phyloP scores from a whole-genome alignment of 2,888 invertebrate genomes.

The Arctia plantaginis region DNA sequence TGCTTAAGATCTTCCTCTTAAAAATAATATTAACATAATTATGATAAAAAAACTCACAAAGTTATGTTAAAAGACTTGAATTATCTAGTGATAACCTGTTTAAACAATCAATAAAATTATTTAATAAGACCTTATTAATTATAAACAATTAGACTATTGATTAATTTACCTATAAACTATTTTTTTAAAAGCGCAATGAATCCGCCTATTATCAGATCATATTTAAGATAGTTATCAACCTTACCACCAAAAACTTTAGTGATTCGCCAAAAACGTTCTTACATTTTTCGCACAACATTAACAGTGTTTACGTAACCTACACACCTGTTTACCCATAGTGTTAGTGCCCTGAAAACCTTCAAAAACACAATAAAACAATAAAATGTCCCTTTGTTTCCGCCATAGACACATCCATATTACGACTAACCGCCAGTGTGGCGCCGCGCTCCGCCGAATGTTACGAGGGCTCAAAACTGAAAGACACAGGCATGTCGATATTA shows the following conservation, averaged over 20 bases:
- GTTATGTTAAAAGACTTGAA: no score
- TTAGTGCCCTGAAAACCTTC: constrained; percentile 14
- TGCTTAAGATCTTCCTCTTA: no score
- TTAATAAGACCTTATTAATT: no score
- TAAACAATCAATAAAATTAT: no score
- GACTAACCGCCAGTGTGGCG: constrained; percentile 54
- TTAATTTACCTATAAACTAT: no score
- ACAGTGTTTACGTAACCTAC: not conserved
- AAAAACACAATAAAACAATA: constrained; percentile 44
- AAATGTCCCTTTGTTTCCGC: constrained; percentile 22
- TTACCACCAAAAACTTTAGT: not conserved
- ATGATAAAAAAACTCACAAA: no score
- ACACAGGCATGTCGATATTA: constrained; percentile 43
- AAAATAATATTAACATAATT: no score
- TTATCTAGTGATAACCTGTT: no score
- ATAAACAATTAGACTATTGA: no score
- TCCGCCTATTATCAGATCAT: not conserved
- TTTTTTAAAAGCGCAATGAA: no score
- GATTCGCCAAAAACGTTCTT: not conserved
- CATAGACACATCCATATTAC: constrained; percentile 30
- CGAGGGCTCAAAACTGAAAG: constrained; percentile 42
- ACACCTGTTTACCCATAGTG: constrained; percentile 11
- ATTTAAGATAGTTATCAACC: not conserved
- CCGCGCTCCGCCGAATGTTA: constrained; percentile 38
- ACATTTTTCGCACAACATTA: not conserved